A percentile compares a stretch with the other conserved stretches of the same genome.
Evolutionary conservation across 2,113 vertebrate genomes (phyloP).

Genomic region (Isurus oxyrinchus): DNA sequence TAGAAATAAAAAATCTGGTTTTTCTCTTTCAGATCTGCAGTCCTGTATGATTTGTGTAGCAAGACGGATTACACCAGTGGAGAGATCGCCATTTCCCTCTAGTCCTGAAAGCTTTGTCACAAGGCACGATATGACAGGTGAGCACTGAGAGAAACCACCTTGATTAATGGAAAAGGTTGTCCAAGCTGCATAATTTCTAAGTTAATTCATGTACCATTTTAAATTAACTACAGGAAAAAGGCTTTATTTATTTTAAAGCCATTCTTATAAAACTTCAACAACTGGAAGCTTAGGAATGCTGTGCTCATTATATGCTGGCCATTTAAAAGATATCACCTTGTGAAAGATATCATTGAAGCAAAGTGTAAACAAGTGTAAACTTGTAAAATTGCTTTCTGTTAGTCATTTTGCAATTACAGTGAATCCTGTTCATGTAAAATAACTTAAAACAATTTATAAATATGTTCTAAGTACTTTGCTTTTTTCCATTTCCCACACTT

Average conservation of each 20-base stretch:
- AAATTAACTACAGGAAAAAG: background rate
- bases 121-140: conserved; percentile 90
- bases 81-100: conserved; percentile 58
- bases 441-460: background rate
- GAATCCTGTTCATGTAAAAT: too few relatives aligned
- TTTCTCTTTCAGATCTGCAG: conserved; percentile 74
- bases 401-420: background rate
- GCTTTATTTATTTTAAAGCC: background rate
- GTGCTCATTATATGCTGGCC: background rate
- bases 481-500: background rate
- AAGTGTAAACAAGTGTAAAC: background rate
- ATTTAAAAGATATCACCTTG: background rate
- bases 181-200: too few relatives aligned
- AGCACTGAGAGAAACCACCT: conserved; percentile 40
- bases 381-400: background rate
- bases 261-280: background rate
- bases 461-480: background rate
- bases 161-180: background rate
- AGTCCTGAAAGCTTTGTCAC: conserved; percentile 87
- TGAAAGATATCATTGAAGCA: background rate
- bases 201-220: background rate
- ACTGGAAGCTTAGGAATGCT: background rate
- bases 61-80: conserved; percentile 75
- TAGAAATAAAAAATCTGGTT: background rate
- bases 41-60: conserved; percentile 99